phyloP scores from a whole-genome alignment of 1,140 invertebrate species.

The Bombus confusus region DNA sequence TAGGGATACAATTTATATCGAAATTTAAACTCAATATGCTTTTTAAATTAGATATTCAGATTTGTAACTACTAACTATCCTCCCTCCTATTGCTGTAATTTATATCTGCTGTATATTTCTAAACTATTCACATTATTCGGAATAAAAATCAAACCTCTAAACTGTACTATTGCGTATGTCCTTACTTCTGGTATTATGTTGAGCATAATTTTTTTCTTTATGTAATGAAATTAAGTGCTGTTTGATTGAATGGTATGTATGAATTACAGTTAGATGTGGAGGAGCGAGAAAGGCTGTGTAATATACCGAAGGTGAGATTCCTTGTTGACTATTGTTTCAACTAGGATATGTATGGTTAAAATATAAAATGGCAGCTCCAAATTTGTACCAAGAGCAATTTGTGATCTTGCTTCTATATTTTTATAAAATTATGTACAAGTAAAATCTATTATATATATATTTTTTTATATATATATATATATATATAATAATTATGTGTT shows the following conservation, averaged over 20 bases:
- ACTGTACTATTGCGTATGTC: slow-evolving; percentile 38
- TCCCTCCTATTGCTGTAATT: slow-evolving; percentile 29
- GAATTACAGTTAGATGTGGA: slow-evolving; percentile 82
- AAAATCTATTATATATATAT: background rate
- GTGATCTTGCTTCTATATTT: slow-evolving; percentile 50
- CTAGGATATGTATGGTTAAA: slow-evolving; percentile 61
- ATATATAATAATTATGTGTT: background rate
- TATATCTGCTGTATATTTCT: slow-evolving; percentile 35
- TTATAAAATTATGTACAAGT: slow-evolving; percentile 1
- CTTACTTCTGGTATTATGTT: slow-evolving; percentile 47
- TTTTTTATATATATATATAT: no score
- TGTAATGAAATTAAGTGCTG: slow-evolving; percentile 54
- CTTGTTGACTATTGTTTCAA: slow-evolving; percentile 67
- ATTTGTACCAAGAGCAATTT: slow-evolving; percentile 31
- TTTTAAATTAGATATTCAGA: slow-evolving; percentile 30
- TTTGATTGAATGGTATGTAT: slow-evolving; percentile 79
- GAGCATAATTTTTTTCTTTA: slow-evolving; percentile 47
- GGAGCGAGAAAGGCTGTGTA: slow-evolving; percentile 82
- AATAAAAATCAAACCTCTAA: background rate
- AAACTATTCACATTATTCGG: slow-evolving; percentile 8
- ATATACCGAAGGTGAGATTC: slow-evolving; percentile 81
- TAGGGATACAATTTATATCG: slow-evolving; percentile 6
- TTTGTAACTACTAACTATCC: background rate
- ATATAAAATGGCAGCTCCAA: slow-evolving; percentile 64
- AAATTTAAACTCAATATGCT: slow-evolving; percentile 31